Percentiles rank a stretch among this genome's conserved stretches.
Conservation (phyloP, 2,888 invertebrate genomes). For the Opisthograptis luteolata region DNA sequence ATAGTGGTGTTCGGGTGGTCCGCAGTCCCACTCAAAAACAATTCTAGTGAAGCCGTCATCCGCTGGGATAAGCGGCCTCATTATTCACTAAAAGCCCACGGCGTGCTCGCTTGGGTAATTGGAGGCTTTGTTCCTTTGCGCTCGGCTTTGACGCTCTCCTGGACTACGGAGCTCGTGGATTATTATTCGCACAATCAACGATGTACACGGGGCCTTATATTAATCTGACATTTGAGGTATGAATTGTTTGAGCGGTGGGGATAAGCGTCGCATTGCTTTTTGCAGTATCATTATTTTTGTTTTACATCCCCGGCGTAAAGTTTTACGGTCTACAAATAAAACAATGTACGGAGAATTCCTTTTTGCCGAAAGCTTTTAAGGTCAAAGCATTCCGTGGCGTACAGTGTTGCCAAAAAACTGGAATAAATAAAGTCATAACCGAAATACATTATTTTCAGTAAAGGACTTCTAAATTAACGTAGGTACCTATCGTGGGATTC, state of each 20-base stretch:
- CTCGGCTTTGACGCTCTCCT: slow-evolving; percentile 72
- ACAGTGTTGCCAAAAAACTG: slow-evolving; percentile 23
- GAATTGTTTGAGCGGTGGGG: slow-evolving; percentile 60
- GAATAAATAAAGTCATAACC: neutral
- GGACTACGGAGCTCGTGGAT: slow-evolving; percentile 64
- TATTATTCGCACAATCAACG: slow-evolving; percentile 79
- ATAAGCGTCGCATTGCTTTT: slow-evolving; percentile 64
- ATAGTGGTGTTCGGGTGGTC: slow-evolving; percentile 59
- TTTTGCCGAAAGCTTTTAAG: slow-evolving; percentile 28
- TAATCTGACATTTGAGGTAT: slow-evolving; percentile 75
- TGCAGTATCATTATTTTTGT: slow-evolving; percentile 49
- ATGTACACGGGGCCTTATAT: slow-evolving; percentile 65
- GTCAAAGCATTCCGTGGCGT: slow-evolving; percentile 30
- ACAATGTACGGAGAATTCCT: slow-evolving; percentile 30
- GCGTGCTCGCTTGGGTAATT: slow-evolving; percentile 80
- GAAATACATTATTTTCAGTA: too few species aligned
- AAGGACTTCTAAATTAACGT: too few species aligned
- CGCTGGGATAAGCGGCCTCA: slow-evolving; percentile 78
- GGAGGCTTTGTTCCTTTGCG: slow-evolving; percentile 81
- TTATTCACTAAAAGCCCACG: slow-evolving; percentile 83
- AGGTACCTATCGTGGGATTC: slow-evolving; percentile 1
- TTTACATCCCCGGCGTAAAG: slow-evolving; percentile 42
- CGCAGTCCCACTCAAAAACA: slow-evolving; percentile 70
- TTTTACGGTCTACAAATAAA: slow-evolving; percentile 48
- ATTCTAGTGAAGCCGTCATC: slow-evolving; percentile 76